Evolutionary conservation across 2,797 vertebrate genomes (phyloP), one percentile per base, ranked within the genome.

Genomic region (Chaetodon trifasciatus): DNA sequence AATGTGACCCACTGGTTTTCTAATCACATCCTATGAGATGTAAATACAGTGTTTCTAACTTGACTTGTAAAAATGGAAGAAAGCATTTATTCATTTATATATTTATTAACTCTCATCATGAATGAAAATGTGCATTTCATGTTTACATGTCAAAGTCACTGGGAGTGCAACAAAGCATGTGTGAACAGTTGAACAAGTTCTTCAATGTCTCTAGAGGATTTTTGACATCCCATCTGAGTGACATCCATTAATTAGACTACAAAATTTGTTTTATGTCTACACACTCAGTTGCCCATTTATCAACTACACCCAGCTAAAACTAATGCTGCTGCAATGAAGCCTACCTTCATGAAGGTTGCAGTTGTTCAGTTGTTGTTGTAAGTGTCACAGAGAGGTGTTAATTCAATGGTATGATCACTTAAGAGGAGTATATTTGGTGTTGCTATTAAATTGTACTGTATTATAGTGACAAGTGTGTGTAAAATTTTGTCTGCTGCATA

Each of bases 71-170:
- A 21, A 52, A 74, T 40, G 17, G 0, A 58, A 66, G 65, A 8
- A n/a, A 6, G 9, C 23, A 16, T 47, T 74, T 37, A 42, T 28
- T 28, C 28, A 28, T 28, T 28, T 28, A 44, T 44, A 8, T 44
- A 44, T 8, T 44, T 44, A 44, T 44, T 44, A 44, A 44, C 42
- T 4, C 3, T 4, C 28, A 32, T 32, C 42, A 13, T 44, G 42
- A 2, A 44, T 49, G 17, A 17, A 21, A 28, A 65, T 37, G 44
- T 10, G 7, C 12, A 17, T 28, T 61, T 23, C 4, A 12, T 3
- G 6, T 74, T 71, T 56, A 66, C 28, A 57, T 13, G 74, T 78
- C 56, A 70, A 78, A 77, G 56, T 61, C 13, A 23, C 2, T 57
- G 5, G 6, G 28, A 67, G 61, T 11, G 15, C 11, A 49, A 23